Evolutionary conservation across 2,888 invertebrate species (phyloP).

Genomic region (Amiota mariae): DNA sequence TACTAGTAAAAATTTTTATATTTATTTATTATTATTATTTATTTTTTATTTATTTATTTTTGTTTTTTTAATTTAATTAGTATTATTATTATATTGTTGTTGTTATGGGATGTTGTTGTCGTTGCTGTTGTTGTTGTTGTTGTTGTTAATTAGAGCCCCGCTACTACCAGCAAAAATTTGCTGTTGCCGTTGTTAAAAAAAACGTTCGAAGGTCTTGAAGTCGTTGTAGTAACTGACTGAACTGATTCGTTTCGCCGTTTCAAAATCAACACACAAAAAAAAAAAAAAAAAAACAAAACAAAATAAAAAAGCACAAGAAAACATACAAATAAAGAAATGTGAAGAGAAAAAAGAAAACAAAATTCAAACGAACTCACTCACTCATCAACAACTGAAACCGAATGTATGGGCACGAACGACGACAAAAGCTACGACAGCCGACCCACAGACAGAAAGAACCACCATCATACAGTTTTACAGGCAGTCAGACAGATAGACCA

Average conservation of each 20-base stretch:
- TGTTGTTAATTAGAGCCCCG: slow-evolving; percentile 57
- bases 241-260: slow-evolving; percentile 5
- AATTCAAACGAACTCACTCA: slow-evolving; percentile 11
- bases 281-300: slow-evolving; percentile 10
- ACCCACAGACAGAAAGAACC: too few species aligned
- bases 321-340: slow-evolving; percentile 32
- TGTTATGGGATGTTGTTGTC: slow-evolving; percentile 29
- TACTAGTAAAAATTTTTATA: too few species aligned
- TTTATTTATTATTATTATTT: too few species aligned
- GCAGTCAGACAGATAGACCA: background rate
- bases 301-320: slow-evolving; percentile 43
- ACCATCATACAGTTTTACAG: too few species aligned
- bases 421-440: too few species aligned
- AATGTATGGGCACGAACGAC: too few species aligned
- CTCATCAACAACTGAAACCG: too few species aligned
- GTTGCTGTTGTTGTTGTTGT: slow-evolving; percentile 2
- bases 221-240: slow-evolving; percentile 63
- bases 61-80: slow-evolving; percentile 36
- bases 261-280: slow-evolving; percentile 7
- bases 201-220: slow-evolving; percentile 64
- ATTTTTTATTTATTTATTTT: slow-evolving; percentile 36
- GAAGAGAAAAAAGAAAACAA: slow-evolving; percentile 30
- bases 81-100: slow-evolving; percentile 34
- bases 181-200: too few species aligned
- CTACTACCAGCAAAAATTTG: slow-evolving; percentile 47